Percentiles rank a stretch among this genome's conserved stretches.
Evolutionary conservation across 2,888 invertebrate genomes (phyloP).

Genomic region (Ophioninae sp.): DNA sequence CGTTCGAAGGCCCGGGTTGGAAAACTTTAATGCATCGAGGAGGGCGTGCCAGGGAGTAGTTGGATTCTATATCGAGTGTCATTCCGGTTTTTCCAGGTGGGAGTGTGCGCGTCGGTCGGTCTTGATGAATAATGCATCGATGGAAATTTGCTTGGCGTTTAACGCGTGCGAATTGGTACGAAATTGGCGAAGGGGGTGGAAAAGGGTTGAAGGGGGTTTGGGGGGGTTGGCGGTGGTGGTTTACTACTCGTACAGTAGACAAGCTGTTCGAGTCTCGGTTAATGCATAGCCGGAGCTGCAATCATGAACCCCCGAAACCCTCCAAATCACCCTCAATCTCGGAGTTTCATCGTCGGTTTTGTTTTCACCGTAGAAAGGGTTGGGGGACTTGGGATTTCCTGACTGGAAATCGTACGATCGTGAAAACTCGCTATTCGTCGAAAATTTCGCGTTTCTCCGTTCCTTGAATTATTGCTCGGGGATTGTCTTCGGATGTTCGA

Average conservation of each 20-base stretch:
- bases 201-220: background rate
- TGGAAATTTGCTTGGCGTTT: conserved; percentile 59
- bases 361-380: background rate
- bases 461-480: conserved; percentile 35
- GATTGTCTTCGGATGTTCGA: conserved; percentile 38
- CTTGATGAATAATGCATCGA: conserved; percentile 64
- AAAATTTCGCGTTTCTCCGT: conserved; percentile 2
- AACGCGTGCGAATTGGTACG: conserved; percentile 57
- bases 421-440: conserved; percentile 42
- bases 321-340: conserved; percentile 9
- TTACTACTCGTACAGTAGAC: background rate
- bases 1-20: conserved; percentile 36
- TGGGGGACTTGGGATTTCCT: background rate
- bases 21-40: conserved; percentile 60
- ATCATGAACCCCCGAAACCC: background rate
- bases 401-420: background rate
- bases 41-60: conserved; percentile 41
- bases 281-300: conserved; percentile 27
- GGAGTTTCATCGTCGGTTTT: conserved; percentile 4
- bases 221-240: background rate
- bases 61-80: conserved; percentile 30
- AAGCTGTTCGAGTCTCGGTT: background rate
- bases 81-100: conserved; percentile 37
- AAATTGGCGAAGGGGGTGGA: conserved; percentile 51
- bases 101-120: conserved; percentile 5